Evolutionary conservation across 2,113 vertebrate species (phyloP).

Genomic region (Galbula dea): DNA sequence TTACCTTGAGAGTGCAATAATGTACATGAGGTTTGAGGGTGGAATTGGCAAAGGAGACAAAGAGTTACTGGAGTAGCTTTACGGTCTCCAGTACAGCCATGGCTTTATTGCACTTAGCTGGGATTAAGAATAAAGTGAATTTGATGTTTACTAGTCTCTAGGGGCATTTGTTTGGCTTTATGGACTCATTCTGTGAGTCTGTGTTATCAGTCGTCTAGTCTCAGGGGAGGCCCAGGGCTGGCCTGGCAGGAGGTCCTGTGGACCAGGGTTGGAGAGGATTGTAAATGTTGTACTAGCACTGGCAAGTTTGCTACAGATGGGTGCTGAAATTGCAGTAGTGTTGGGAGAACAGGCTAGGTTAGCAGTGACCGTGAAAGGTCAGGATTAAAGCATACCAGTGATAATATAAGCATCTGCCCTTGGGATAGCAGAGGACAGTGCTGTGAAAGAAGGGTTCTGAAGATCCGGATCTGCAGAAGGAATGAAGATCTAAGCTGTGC

Average conservation of each 20-base stretch:
- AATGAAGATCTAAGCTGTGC: neutral
- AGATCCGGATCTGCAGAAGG: neutral
- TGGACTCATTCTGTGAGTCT: neutral
- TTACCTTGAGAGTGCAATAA: neutral
- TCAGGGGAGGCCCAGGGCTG: neutral
- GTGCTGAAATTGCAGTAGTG: neutral
- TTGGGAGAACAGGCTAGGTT: neutral
- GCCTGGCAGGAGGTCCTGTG: neutral
- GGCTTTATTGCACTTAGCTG: neutral
- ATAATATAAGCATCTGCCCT: neutral
- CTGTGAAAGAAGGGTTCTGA: neutral
- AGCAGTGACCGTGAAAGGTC: neutral
- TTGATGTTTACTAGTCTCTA: neutral
- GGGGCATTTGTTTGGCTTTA: neutral
- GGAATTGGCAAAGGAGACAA: neutral
- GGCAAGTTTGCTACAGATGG: neutral
- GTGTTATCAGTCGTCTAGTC: neutral
- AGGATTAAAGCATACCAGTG: neutral
- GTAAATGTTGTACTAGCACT: neutral
- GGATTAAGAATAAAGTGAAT: constrained; percentile 13
- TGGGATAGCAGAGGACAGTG: neutral
- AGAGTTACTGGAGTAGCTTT: neutral
- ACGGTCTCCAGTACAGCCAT: neutral
- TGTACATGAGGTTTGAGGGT: neutral
- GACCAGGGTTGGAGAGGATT: neutral